Conservation (phyloP, 2,113 vertebrate genomes). For the Rattus rattus region DNA sequence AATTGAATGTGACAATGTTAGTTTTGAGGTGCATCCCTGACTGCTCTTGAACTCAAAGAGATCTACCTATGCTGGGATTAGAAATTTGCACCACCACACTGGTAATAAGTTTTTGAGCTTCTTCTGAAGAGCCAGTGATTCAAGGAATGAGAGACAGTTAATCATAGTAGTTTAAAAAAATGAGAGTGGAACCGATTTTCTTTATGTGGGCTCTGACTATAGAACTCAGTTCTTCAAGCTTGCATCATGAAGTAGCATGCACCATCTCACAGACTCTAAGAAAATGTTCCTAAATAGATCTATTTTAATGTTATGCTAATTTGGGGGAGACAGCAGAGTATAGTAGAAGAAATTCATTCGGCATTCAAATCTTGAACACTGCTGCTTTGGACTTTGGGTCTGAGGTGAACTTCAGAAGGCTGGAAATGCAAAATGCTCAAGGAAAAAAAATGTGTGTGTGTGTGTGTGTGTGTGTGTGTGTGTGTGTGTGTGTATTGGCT, state of each 20-base stretch:
- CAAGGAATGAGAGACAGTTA: neutral
- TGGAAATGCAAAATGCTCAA: neutral
- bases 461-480: too few relatives aligned
- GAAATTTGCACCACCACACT: neutral
- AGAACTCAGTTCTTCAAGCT: neutral
- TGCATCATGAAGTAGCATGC: neutral
- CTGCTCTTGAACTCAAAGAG: neutral
- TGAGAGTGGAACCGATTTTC: neutral
- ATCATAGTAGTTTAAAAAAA: neutral
- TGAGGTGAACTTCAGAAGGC: neutral
- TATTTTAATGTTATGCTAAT: neutral
- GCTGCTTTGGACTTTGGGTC: neutral
- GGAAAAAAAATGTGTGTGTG: too few relatives aligned
- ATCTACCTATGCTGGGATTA: neutral
- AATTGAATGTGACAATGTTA: neutral
- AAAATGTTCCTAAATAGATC: neutral
- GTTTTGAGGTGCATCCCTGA: neutral
- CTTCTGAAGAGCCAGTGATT: neutral
- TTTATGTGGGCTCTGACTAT: neutral
- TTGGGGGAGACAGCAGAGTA: neutral
- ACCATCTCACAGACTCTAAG: neutral
- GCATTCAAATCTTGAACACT: neutral
- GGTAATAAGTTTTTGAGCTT: neutral
- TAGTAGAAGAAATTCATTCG: neutral
- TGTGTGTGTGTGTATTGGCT: neutral